Evolutionary conservation across 1,140 invertebrate species (phyloP).

Genomic region (Episyrphus balteatus): DNA sequence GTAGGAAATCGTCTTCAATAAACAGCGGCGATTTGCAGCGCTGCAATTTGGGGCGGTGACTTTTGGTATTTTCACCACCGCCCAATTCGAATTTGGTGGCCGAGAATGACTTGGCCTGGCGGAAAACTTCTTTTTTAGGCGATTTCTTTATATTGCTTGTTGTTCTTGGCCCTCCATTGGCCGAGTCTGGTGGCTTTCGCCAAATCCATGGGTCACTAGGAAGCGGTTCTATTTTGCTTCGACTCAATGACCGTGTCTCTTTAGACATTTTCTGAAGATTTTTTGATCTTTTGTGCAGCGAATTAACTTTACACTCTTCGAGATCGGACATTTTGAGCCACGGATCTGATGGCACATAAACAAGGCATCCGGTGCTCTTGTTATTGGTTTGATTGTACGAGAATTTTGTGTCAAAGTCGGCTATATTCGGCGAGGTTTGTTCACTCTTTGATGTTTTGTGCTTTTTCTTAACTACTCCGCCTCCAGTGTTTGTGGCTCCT

Average conservation of each 20-base stretch:
- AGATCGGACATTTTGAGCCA: conserved; percentile 32
- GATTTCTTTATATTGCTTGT: not conserved
- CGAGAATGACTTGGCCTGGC: conserved; percentile 6
- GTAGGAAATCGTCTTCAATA: not conserved
- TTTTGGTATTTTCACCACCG: not conserved
- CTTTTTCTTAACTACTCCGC: conserved; percentile 15
- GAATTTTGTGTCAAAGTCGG: conserved; percentile 20
- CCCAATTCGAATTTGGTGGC: conserved; percentile 2
- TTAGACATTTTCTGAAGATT: not conserved
- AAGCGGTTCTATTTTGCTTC: conserved; percentile 3
- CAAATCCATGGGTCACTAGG: conserved; percentile 3
- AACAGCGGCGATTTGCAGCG: conserved; percentile 3
- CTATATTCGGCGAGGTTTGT: conserved; percentile 32
- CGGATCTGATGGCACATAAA: conserved; percentile 28
- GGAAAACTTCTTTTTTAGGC: conserved; percentile 2
- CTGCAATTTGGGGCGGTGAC: not conserved
- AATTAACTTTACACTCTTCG: conserved; percentile 3
- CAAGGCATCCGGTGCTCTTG: conserved; percentile 25
- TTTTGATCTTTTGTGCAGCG: not conserved
- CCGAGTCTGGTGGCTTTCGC: not conserved
- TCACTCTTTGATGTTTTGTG: conserved; percentile 19
- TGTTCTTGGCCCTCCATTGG: not conserved
- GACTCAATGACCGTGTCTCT: not conserved
- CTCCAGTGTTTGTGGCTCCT: not conserved
- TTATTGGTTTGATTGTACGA: conserved; percentile 19